Evolutionary conservation across 1,140 invertebrate genomes (phyloP).

Genomic region (Listronotus oregonensis): DNA sequence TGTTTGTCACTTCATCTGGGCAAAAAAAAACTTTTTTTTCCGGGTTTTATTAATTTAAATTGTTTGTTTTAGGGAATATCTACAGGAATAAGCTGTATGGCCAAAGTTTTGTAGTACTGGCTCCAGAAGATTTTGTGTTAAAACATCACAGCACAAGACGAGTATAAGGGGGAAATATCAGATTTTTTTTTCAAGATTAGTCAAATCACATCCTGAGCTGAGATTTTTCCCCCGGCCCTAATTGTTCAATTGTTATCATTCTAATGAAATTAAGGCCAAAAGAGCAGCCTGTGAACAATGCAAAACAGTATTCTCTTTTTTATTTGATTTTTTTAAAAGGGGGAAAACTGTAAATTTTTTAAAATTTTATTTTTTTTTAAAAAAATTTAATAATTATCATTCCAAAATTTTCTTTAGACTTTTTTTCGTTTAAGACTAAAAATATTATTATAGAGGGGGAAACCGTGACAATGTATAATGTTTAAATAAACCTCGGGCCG

Average conservation of each 20-base stretch:
- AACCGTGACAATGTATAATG: no score
- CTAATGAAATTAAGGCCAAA: conserved; percentile 79
- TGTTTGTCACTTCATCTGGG: no score
- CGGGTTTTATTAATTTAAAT: conserved; percentile 4
- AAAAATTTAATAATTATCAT: no score
- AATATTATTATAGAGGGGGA: no score
- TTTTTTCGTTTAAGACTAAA: no score
- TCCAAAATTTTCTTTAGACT: no score
- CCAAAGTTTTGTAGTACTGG: conserved; percentile 86
- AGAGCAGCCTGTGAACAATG: conserved; percentile 78
- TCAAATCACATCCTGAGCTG: conserved; percentile 88
- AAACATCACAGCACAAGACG: conserved; percentile 72
- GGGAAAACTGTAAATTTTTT: no score
- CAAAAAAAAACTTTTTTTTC: no score
- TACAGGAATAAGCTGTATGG: conserved; percentile 94
- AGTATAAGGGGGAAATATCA: conserved; percentile 89
- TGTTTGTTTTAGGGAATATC: conserved; percentile 61
- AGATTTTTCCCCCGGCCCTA: conserved; percentile 95
- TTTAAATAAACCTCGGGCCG: no score
- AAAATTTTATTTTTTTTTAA: no score
- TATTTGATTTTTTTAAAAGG: no score
- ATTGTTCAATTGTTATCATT: conserved; percentile 88
- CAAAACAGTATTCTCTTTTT: conserved; percentile 80
- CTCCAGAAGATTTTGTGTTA: conserved; percentile 94
- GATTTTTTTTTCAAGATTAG: conserved; percentile 94